Conservation (phyloP, 2,888 invertebrate species). For the Micropterix aruncella region DNA sequence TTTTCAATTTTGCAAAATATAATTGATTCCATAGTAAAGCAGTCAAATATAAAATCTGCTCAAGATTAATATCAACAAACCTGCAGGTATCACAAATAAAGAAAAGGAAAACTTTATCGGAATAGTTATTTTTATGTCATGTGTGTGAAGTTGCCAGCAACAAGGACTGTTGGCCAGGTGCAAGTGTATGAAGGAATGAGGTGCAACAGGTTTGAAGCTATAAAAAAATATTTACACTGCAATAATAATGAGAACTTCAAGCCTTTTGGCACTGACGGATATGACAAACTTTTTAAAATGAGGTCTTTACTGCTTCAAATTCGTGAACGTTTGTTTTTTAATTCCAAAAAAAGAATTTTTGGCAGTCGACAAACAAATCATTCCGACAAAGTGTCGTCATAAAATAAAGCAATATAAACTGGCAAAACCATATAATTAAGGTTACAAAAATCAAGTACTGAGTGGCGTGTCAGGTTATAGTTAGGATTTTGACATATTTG, state of each 20-base stretch:
- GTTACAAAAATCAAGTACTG: constrained; percentile 18
- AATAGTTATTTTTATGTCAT: constrained; percentile 8
- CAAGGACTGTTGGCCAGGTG: too few species aligned
- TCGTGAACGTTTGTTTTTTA: too few species aligned
- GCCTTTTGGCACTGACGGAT: constrained; percentile 8
- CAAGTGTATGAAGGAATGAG: constrained; percentile 9
- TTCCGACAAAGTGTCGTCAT: constrained; percentile 16
- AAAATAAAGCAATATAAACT: constrained; percentile 18
- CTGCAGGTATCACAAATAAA: constrained; percentile 8
- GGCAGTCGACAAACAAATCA: constrained; percentile 18
- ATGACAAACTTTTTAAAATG: constrained; percentile 17
- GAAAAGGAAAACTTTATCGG: constrained; percentile 10
- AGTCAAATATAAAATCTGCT: constrained; percentile 12
- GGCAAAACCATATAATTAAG: constrained; percentile 19
- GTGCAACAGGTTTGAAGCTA: constrained; percentile 14
- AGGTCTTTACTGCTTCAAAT: constrained; percentile 11
- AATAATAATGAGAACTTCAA: constrained; percentile 7
- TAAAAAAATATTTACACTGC: constrained; percentile 11
- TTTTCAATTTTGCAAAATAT: constrained; percentile 9
- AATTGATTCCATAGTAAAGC: constrained; percentile 7
- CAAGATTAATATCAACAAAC: constrained; percentile 11
- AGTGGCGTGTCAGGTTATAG: constrained; percentile 20
- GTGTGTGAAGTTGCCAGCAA: constrained; percentile 8
- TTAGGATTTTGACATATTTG: constrained; percentile 19
- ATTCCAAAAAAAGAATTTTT: constrained; percentile 17